Percentiles rank a stretch among this genome's conserved stretches.
These are phyloP conservation scores for Podabrus alpinus DNA, from an alignment of 2,888 invertebrate genomes.

Conservation along the genomic window DNA sequence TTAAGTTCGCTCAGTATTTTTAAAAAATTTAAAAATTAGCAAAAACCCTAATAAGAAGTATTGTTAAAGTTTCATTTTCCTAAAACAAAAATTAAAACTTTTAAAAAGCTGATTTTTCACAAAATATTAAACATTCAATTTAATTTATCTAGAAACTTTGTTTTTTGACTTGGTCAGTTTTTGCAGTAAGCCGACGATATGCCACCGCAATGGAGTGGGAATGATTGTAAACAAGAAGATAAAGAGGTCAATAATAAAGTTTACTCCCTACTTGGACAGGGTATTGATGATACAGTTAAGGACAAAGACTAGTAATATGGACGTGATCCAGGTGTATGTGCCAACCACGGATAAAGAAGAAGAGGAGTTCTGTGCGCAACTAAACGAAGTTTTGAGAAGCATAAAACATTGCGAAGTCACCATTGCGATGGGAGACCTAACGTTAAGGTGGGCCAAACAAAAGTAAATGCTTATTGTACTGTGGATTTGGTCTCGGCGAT, in stretches of 20 bases:
- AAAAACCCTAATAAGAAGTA: too few relatives aligned
- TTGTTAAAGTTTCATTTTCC: too few relatives aligned
- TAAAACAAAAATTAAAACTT: too few relatives aligned
- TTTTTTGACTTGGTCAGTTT: too few relatives aligned
- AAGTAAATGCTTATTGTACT: slow-evolving; percentile 15
- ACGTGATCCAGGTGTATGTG: not conserved
- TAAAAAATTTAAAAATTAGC: too few relatives aligned
- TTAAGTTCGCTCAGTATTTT: too few relatives aligned
- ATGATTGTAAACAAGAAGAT: not conserved
- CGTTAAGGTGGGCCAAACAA: too few relatives aligned
- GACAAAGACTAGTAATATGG: not conserved
- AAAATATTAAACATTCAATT: too few relatives aligned
- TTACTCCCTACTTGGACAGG: slow-evolving; percentile 11
- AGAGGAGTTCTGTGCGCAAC: not conserved
- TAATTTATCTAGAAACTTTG: too few relatives aligned
- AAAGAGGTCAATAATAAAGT: not conserved
- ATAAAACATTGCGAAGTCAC: not conserved
- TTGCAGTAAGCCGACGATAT: too few relatives aligned
- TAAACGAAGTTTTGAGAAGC: not conserved
- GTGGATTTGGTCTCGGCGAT: slow-evolving; percentile 29
- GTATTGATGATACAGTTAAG: not conserved
- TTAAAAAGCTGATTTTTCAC: too few relatives aligned
- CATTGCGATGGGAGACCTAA: not conserved
- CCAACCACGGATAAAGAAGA: not conserved
- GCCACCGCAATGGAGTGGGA: not conserved